phyloP scores from a whole-genome alignment of 2,888 invertebrate species.

The Tyria jacobaeae region DNA sequence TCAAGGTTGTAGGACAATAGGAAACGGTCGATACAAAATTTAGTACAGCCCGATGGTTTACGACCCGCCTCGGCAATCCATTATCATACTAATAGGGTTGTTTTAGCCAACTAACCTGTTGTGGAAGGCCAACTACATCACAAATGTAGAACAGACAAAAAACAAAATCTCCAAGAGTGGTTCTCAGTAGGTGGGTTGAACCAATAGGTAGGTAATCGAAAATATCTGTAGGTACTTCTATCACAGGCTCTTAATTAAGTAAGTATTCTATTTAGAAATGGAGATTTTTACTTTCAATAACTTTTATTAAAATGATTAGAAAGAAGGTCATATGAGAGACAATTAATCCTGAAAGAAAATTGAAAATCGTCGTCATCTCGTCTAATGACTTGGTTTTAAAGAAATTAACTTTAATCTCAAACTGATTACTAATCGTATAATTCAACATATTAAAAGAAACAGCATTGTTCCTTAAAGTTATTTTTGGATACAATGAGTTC shows the following conservation, averaged over 20 bases:
- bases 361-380: no score
- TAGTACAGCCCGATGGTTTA: slow-evolving; percentile 56
- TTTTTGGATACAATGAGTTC: background rate
- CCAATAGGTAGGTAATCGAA: slow-evolving; percentile 20
- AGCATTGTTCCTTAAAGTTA: background rate
- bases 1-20: slow-evolving; percentile 43
- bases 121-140: slow-evolving; percentile 47
- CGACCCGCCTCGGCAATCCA: slow-evolving; percentile 62
- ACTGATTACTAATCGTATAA: background rate
- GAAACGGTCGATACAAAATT: slow-evolving; percentile 36
- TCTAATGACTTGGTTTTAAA: background rate
- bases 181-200: slow-evolving; percentile 36
- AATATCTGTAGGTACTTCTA: slow-evolving; percentile 31
- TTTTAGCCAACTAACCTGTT: slow-evolving; percentile 66
- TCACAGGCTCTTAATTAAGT: slow-evolving; percentile 14
- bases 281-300: background rate
- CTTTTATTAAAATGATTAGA: background rate
- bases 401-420: background rate
- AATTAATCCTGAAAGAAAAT: no score
- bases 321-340: background rate
- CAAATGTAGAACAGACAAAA: slow-evolving; percentile 38
- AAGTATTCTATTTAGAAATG: background rate
- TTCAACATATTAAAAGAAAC: no score
- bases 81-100: slow-evolving; percentile 79
- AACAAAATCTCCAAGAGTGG: slow-evolving; percentile 34